Evolutionary conservation across 2,113 vertebrate genomes (phyloP), one percentile per base, ranked within the genome.

Genomic region (Pituophis catenifer): DNA sequence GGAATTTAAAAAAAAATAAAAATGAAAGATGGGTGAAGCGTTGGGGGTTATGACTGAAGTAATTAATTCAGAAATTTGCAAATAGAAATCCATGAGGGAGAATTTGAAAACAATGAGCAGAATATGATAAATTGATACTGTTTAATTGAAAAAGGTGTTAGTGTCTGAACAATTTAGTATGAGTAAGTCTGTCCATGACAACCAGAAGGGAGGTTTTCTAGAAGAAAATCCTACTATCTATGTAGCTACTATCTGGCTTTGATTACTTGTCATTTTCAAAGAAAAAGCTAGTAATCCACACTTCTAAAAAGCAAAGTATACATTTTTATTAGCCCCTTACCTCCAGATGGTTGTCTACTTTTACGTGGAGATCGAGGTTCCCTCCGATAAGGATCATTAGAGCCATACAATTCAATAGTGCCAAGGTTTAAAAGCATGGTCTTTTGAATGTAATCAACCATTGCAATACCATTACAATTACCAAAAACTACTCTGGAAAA

Each of bases 401-500:
- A 99, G 93, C 99, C 99, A 57, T 99, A 99, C 57, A 99, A 96
- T 94, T 99, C 99, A 91, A 99, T 96, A 48, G 98, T 99, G 93
- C 98, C 98, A 94, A 99, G 96, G 97, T 99, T 99, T 89, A 99
- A 98, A 3, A 99, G 98, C 5, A 99, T 98, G 5, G 99, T 98
- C 97, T 99, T 99, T 98, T 99, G 99, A 92, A 99, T 96, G 96
- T 99, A 99, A 98, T 99, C 99, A 93, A 99, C 99, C 96, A 99
- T 98, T 0, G 98, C 99, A 95, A 99, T 98, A 95, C 99, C 99
- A 86, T 98, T 99, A 94, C 98, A 99, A 96, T 99, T 99, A 95
- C 99, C 99, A 98, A 99, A 99, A 97, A 99, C 99, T 98, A 99
- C 99, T 94, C 99, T 99, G 95, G 52, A 94, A 94, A 29, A 94